phyloP scores from a whole-genome alignment of 2,888 invertebrate genomes.

The Ctena decussata region DNA sequence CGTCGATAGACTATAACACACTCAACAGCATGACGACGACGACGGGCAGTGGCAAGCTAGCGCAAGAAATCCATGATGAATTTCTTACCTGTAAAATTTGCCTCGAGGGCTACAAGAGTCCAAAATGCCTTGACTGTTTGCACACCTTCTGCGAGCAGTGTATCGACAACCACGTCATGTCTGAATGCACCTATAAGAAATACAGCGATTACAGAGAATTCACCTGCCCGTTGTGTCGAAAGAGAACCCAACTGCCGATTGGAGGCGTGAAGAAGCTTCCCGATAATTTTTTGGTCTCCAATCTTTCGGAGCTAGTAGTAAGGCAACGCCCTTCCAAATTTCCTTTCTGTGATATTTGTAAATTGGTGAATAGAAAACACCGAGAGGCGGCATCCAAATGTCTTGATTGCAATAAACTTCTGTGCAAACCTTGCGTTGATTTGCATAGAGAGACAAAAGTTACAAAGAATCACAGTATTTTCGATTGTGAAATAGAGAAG shows the following conservation, averaged over 20 bases:
- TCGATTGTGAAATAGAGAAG: conserved; percentile 87
- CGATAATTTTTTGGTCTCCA: conserved; percentile 87
- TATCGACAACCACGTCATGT: conserved; percentile 86
- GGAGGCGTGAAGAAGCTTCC: conserved; percentile 87
- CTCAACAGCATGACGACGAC: conserved; percentile 72
- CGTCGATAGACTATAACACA: conserved; percentile 76
- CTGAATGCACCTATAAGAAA: conserved; percentile 87
- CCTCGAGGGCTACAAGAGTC: conserved; percentile 86
- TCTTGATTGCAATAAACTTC: conserved; percentile 87
- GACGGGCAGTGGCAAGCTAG: conserved; percentile 82
- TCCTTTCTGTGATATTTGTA: conserved; percentile 87
- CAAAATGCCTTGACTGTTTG: conserved; percentile 87
- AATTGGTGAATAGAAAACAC: conserved; percentile 85
- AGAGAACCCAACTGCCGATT: conserved; percentile 86
- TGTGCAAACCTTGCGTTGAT: conserved; percentile 86
- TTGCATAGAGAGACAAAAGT: conserved; percentile 86
- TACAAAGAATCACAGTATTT: conserved; percentile 86
- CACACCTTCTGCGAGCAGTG: conserved; percentile 87
- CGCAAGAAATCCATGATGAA: conserved; percentile 87
- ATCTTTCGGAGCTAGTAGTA: conserved; percentile 85
- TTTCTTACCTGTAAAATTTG: conserved; percentile 87
- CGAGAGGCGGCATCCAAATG: conserved; percentile 87
- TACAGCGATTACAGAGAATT: conserved; percentile 87
- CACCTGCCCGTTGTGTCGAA: conserved; percentile 87
- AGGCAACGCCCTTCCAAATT: conserved; percentile 85